A percentile compares a stretch with the other conserved stretches of the same genome.
Conservation (phyloP, 2,888 invertebrate species). For the Osedax frankpressi region DNA sequence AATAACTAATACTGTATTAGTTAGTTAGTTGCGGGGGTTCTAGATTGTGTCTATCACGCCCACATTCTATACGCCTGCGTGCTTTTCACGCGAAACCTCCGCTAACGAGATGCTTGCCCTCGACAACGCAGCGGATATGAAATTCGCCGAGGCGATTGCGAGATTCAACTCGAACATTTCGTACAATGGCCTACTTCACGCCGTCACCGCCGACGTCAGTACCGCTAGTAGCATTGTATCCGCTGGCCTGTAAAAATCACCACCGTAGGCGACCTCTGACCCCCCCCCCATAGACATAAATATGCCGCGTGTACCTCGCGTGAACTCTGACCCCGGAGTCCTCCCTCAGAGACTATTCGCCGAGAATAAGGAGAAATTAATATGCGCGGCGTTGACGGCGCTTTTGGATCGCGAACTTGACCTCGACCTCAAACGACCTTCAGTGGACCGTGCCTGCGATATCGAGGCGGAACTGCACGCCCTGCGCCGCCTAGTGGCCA, state of each 20-base stretch:
- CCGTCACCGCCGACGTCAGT: conserved; percentile 86
- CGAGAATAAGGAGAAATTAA: conserved; percentile 90
- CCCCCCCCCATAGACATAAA: background rate
- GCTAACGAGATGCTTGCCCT: no score
- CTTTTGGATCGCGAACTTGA: conserved; percentile 59
- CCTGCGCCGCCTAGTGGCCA: conserved; percentile 77
- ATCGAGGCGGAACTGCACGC: conserved; percentile 91
- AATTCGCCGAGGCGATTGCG: conserved; percentile 65
- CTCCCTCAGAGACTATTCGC: conserved; percentile 72
- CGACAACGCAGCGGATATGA: conserved; percentile 50
- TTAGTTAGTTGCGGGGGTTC: no score
- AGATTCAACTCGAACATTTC: conserved; percentile 93
- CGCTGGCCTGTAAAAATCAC: no score
- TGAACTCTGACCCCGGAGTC: background rate
- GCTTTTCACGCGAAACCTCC: no score
- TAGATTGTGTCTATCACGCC: no score
- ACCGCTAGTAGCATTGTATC: background rate
- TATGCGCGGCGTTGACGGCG: conserved; percentile 74
- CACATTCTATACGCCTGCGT: no score
- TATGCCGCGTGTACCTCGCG: no score
- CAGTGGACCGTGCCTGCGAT: conserved; percentile 50
- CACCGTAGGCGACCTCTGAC: background rate
- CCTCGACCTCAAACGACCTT: conserved; percentile 27
- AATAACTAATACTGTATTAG: no score
- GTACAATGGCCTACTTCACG: conserved; percentile 89